Percentiles rank a stretch among this genome's conserved stretches.
Conservation (phyloP, 1,140 invertebrate species). For the Ericerus pela region DNA sequence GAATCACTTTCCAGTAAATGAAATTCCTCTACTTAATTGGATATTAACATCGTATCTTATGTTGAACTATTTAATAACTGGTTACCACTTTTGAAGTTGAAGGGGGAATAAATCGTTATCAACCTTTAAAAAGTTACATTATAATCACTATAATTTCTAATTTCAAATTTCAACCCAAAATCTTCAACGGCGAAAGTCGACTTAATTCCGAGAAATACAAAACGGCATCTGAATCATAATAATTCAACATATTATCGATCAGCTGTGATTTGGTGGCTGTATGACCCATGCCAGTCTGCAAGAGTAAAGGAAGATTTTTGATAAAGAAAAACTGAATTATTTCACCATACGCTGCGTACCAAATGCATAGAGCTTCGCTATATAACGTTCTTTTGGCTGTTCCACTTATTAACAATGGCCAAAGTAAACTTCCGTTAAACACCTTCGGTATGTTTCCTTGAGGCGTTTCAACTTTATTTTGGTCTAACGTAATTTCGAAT, state of each 20-base stretch:
- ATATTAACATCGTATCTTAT: constrained; percentile 57
- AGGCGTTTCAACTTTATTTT: constrained; percentile 76
- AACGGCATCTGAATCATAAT: constrained; percentile 75
- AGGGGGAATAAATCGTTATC: constrained; percentile 54
- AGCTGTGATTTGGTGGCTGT: constrained; percentile 65
- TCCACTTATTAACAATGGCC: constrained; percentile 83
- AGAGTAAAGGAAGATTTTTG: constrained; percentile 22
- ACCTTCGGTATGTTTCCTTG: constrained; percentile 60
- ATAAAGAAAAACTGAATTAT: neutral
- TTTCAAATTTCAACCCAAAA: neutral
- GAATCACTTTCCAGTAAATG: constrained; percentile 35
- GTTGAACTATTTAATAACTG: constrained; percentile 76
- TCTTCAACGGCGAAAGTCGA: neutral
- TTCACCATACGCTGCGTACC: constrained; percentile 40
- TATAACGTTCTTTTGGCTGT: constrained; percentile 64
- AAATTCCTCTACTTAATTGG: constrained; percentile 49
- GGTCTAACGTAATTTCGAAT: constrained; percentile 64
- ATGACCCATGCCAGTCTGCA: constrained; percentile 72
- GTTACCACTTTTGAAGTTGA: constrained; percentile 72
- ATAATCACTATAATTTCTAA: neutral
- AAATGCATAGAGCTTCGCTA: constrained; percentile 72
- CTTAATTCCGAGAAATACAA: constrained; percentile 57
- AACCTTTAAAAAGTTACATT: constrained; percentile 36
- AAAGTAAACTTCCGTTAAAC: constrained; percentile 69
- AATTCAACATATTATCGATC: constrained; percentile 61